Conservation (phyloP, 2,888 invertebrate genomes). For the Carcina quercana region DNA sequence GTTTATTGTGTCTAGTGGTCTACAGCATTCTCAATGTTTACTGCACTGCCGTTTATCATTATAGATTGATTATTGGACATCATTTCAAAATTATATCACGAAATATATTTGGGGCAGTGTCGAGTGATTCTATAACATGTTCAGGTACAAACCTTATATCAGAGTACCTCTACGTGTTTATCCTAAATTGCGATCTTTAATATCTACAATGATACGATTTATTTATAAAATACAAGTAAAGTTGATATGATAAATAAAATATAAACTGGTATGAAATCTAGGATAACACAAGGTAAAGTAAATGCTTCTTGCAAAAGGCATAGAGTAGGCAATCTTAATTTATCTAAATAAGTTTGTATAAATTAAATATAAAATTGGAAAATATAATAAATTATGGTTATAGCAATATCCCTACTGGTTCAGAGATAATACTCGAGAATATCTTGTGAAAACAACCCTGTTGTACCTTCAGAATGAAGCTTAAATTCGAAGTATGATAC, state of each 20-base stretch:
- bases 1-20: too few relatives aligned
- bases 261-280: conserved; percentile 53
- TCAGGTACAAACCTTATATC: conserved; percentile 50
- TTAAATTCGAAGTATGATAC: conserved; percentile 16
- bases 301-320: conserved; percentile 41
- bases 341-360: conserved; percentile 18
- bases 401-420: conserved; percentile 23
- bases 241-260: conserved; percentile 66
- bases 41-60: not conserved
- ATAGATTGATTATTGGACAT: conserved; percentile 2
- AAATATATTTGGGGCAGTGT: conserved; percentile 8
- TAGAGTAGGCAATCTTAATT: conserved; percentile 22
- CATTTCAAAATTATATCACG: conserved; percentile 21
- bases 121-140: conserved; percentile 22
- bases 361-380: conserved; percentile 14
- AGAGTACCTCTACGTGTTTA: conserved; percentile 26
- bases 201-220: conserved; percentile 44
- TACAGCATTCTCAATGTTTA: conserved; percentile 26
- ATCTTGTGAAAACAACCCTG: conserved; percentile 54
- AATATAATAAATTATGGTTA: conserved; percentile 39
- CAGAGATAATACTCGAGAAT: conserved; percentile 23
- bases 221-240: conserved; percentile 51
- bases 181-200: conserved; percentile 32
- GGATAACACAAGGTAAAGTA: conserved; percentile 40
- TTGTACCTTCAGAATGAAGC: conserved; percentile 35